Conservation (phyloP, 2,888 invertebrate genomes). For the Rotaria macrura region DNA sequence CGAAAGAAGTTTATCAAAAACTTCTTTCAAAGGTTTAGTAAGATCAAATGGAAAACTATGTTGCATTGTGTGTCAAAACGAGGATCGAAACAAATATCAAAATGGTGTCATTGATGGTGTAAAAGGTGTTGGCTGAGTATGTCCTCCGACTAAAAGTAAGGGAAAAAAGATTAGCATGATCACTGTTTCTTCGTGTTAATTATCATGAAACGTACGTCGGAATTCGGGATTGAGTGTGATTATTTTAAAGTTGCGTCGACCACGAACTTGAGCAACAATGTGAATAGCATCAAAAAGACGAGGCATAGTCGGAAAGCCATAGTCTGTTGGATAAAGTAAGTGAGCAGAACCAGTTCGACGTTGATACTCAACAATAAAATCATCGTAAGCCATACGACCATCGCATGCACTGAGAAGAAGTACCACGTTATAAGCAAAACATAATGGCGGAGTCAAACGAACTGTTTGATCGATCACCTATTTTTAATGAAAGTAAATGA, state of each 20-base stretch:
- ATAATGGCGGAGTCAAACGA: slow-evolving; percentile 20
- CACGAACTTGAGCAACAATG: neutral
- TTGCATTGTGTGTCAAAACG: neutral
- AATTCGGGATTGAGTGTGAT: neutral
- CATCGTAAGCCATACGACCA: neutral
- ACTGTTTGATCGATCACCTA: slow-evolving; percentile 13
- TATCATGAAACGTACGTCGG: neutral
- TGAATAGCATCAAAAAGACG: neutral
- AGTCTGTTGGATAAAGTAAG: slow-evolving; percentile 4
- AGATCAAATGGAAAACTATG: neutral
- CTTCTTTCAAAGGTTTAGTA: neutral
- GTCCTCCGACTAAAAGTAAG: neutral
- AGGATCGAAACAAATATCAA: neutral
- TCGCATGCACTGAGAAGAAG: neutral
- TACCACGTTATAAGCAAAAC: neutral
- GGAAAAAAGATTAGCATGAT: too few species aligned
- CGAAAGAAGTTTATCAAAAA: neutral
- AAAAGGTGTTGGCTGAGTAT: neutral
- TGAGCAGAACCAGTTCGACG: neutral
- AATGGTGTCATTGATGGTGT: neutral
- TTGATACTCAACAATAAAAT: slow-evolving; percentile 7
- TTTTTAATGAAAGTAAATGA: neutral
- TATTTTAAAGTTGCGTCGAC: neutral
- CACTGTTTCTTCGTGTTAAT: neutral
- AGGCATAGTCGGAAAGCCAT: neutral